Base-by-base conservation (phyloP, 92 coral and sea anemone genomes). In the Phenganax subtilis region DNA sequence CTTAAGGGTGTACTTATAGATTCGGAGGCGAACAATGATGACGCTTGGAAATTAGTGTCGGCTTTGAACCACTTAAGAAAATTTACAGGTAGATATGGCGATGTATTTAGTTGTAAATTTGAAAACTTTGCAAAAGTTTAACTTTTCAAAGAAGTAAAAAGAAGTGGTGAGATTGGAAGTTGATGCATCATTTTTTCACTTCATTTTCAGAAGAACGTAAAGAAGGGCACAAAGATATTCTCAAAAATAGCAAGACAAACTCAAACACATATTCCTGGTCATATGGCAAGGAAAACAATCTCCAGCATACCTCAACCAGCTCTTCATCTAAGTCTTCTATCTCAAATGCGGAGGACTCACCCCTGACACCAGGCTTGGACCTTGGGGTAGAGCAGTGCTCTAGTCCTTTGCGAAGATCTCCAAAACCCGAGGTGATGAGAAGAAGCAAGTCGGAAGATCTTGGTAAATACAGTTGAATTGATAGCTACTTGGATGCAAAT, bases 211-310 rank as follows among this genome's bases (percentile, higher is more conserved):
- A 96, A 71, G 87, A 93, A 65, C 97, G 91, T 64, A 92, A 87
- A 76, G 96, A 92, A 75, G 99, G 99, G 0, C 93, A 89, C 79
- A 96, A 96, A 76, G 96, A 90, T 68, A 90, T 91, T 75, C 86
- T 97, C 7, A 90, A 91, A 12, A 91, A 90, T 16, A 10, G 17
- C 37, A 68, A 37, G 54, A 29, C 53, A 9, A 68, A 68, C 1
- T 68, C 73, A 14, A 61, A 61, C 12, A 90, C 89, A 62, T 96
- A 86, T 55, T 92, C 97, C 0, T 92, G 99, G 93, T 93, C 84
- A 8, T 89, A 90, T 12, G 89, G 88, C 8, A 87, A 84, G 44
- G 96, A 87, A 57, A 91, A 76, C n/a, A 81, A 85, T 30, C 81
- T 59, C 3, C 78, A 86, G 9, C 79, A 75, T 15, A 85, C 90